Percentiles rank a stretch among this genome's conserved stretches.
Evolutionary conservation across 2,113 vertebrate species (phyloP).

Genomic region (Corvus moneduloides): DNA sequence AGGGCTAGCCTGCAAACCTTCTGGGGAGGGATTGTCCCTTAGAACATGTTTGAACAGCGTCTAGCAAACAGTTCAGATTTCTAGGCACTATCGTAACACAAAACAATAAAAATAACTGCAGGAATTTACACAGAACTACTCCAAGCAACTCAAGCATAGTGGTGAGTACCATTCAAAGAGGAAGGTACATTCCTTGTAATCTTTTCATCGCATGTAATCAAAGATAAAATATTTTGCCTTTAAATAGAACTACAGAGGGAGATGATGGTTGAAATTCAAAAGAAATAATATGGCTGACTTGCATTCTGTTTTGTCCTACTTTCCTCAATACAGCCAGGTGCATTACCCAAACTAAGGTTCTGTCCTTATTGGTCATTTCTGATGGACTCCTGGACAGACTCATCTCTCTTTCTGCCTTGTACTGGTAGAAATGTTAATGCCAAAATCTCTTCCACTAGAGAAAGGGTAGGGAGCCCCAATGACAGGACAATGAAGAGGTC

Average conservation of each 20-base stretch:
- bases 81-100: constrained; percentile 24
- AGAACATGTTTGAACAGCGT: not conserved
- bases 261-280: not conserved
- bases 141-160: not conserved
- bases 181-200: not conserved
- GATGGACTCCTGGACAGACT: not conserved
- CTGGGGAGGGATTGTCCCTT: not conserved
- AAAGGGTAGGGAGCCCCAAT: not conserved
- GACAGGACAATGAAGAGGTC: not conserved
- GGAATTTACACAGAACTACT: not conserved
- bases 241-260: not conserved
- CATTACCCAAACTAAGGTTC: not conserved
- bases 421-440: rapidly evolving
- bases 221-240: not conserved
- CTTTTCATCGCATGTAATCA: rapidly evolving
- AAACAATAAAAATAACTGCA: constrained; percentile 40
- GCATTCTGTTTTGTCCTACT: not conserved
- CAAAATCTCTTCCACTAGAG: not conserved
- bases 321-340: not conserved
- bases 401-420: not conserved
- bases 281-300: not conserved
- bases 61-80: constrained; percentile 25
- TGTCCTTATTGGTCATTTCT: not conserved
- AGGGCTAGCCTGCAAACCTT: not conserved
- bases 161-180: not conserved